Conservation (phyloP, 2,113 vertebrate genomes). For the Climacteris rufus region DNA sequence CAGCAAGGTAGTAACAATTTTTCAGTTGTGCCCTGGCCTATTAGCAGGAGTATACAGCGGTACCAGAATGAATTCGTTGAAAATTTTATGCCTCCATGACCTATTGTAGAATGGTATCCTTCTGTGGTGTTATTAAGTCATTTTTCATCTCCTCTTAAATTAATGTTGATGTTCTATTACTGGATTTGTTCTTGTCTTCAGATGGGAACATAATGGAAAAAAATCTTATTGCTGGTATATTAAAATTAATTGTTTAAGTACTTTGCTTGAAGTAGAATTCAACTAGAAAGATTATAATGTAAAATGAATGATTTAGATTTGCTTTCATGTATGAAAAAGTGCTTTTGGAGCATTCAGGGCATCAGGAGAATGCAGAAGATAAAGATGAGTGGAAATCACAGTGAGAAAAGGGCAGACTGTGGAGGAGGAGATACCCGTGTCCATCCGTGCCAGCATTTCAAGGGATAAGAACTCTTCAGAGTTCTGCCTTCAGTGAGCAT, state of each 20-base stretch:
- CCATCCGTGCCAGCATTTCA: accelerated
- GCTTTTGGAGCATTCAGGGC: neutral
- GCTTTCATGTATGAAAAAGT: neutral
- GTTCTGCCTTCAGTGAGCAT: neutral
- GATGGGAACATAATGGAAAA: slow-evolving; percentile 64
- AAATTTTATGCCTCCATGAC: slow-evolving; percentile 65
- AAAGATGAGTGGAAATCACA: neutral
- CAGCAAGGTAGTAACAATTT: slow-evolving; percentile 48
- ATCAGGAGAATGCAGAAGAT: neutral
- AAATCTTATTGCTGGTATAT: slow-evolving; percentile 45
- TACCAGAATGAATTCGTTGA: slow-evolving; percentile 70
- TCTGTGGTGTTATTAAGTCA: slow-evolving; percentile 66
- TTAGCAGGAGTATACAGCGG: slow-evolving; percentile 65
- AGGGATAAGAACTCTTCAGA: neutral
- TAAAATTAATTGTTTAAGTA: slow-evolving; percentile 68
- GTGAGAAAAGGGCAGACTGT: neutral
- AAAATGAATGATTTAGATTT: slow-evolving; percentile 48
- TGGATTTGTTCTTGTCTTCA: slow-evolving; percentile 68
- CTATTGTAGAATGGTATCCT: slow-evolving; percentile 60
- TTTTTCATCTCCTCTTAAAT: slow-evolving; percentile 75
- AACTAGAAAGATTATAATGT: slow-evolving; percentile 14
- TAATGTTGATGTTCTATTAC: slow-evolving; percentile 67
- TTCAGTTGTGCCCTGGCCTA: slow-evolving; percentile 29
- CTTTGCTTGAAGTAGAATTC: slow-evolving; percentile 49
- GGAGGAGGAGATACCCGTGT: accelerated